Evolutionary conservation across 2,797 vertebrate genomes (phyloP), one percentile per base, ranked within the genome.

Genomic region (Huso huso): DNA sequence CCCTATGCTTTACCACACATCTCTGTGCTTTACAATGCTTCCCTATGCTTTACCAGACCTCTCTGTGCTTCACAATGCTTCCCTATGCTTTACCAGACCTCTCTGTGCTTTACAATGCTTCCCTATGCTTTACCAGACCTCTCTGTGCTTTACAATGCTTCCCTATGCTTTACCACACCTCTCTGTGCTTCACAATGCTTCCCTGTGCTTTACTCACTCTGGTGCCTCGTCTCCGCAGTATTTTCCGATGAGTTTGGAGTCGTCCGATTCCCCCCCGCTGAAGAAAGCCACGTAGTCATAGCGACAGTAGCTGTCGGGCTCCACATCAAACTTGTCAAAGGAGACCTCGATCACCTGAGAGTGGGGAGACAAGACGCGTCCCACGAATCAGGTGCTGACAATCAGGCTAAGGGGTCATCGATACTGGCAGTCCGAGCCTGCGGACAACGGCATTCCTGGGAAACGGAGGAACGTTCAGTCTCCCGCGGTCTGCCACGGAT

Each of bases 211-310:
- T 48, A 78, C 91, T 87, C 72, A 96, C 94, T 85, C 70, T 0
- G 94, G 94, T 1, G 75, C 61, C 0, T 67, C 48, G 66, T 94
- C 93, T 0, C 95, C 94, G 0, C 95, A 97, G 83, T 87, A 94
- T 79, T 82, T 91, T 10, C 92, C 93, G 49, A 94, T 87, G 49
- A 87, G 86, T 1, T 84, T 85, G 0, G 92, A 87, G 52, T 92
- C 87, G 0, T 95, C 90, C 1, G 62, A 91, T 70, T 88, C 76
- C 0, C 90, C 90, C 0, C 95, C 93, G 0, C 95, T 93, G 74
- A 90, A 96, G 66, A 95, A 90, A 0, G 89, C 85, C 70, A 95
- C 91, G 1, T 95, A 96, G 76, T 96, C 95, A 7, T 93, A 97
- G 8, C 95, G 92, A 64, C 95, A 97, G 62, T 95, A 94, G 0